Evolutionary conservation across 2,113 vertebrate genomes (phyloP), one percentile per base, ranked within the genome.

Genomic region (Delphinapterus leucas): DNA sequence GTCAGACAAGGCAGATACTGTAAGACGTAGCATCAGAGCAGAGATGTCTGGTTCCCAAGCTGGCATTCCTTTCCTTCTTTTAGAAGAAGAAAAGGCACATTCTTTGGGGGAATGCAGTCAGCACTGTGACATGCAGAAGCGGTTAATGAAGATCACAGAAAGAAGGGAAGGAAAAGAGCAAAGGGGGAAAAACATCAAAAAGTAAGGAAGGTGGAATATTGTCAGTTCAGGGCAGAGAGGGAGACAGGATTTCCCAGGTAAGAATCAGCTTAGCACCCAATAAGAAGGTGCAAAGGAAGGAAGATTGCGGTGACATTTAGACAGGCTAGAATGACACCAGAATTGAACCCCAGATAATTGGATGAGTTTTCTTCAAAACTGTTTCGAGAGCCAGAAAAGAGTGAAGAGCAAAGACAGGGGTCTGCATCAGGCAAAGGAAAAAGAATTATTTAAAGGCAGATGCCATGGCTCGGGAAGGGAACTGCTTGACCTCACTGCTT

Each of bases 341-440:
- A 96, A 70, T 41, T 17, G 41, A 93, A 71, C 15, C 87, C 74
- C 36, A 61, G 82, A n/a, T 82, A 67, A 47, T 87, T 89, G 79
- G 41, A 61, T 3, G 2, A 49, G 5, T 76, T 81, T 85, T 41
- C 71, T 90, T 80, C 5, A 33, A 74, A 90, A 70, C 36, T 71
- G 49, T 53, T 47, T 71, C 28, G 33, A 55, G 28, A 96, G 44
- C 21, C 71, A 60, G 49, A 28, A 68, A 13, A 73, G 41, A 83
- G 44, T 13, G 67, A 90, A 92, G 53, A 68, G n/a, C n/a, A 74
- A 58, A 86, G 55, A 67, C 74, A 65, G 25, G 5, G 33, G 15
- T 4, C 36, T 21, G n/a, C 9, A 36, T 44, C 53, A 26, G 8
- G 44, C 31, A 15, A 58, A 94, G 41, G 20, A 49, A 36, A 21